Evolutionary conservation across 2,797 vertebrate species (phyloP).

Genomic region (Tapera naevia): DNA sequence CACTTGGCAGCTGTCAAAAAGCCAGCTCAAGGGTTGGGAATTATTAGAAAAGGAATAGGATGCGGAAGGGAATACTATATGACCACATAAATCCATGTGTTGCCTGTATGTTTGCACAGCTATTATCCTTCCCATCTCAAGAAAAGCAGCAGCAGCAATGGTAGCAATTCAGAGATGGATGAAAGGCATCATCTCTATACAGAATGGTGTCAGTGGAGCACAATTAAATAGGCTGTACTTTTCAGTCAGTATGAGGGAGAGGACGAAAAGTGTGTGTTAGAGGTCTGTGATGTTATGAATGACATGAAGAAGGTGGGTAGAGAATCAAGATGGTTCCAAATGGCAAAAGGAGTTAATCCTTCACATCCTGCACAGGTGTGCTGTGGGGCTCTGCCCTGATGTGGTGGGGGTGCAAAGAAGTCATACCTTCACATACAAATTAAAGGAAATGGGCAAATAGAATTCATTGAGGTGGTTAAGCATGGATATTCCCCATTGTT

Average conservation of each 20-base stretch:
- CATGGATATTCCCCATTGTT: background rate
- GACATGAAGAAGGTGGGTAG: background rate
- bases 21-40: background rate
- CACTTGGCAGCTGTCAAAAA: conserved; percentile 33
- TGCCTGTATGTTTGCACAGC: background rate
- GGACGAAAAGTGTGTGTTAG: background rate
- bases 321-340: background rate
- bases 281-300: background rate
- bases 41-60: background rate
- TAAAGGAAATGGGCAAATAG: background rate
- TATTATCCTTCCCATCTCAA: background rate
- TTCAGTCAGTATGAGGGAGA: background rate
- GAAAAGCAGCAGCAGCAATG: background rate
- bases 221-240: background rate
- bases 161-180: background rate
- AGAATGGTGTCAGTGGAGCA: background rate
- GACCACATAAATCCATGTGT: background rate
- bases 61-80: background rate
- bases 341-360: background rate
- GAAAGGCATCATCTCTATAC: background rate
- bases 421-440: fast-evolving
- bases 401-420: no score
- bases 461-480: background rate
- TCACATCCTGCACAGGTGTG: fast-evolving
- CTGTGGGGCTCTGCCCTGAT: fast-evolving